These are phyloP conservation scores for Limnothrissa miodon DNA, from an alignment of 2,113 vertebrate species.

Conservation along the genomic window DNA sequence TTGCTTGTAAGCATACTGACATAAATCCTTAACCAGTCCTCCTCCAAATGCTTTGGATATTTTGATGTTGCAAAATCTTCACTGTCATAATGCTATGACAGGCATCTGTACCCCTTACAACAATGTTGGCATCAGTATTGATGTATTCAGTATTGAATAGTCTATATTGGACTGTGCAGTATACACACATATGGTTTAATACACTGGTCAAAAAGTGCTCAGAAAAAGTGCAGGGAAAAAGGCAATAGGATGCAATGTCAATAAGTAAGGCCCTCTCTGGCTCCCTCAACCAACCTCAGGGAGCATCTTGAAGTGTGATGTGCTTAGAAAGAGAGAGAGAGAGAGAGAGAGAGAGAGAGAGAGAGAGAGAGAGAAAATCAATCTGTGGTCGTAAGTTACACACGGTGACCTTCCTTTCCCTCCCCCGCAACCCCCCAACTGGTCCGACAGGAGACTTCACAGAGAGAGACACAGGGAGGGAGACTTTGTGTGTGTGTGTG, in stretches of 20 bases:
- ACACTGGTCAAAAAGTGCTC: background rate
- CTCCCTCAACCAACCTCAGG: background rate
- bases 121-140: background rate
- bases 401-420: background rate
- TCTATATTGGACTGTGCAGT: background rate
- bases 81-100: background rate
- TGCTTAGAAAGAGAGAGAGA: background rate
- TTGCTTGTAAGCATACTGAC: background rate
- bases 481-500: background rate
- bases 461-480: background rate
- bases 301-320: conserved; percentile 2
- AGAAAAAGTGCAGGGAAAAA: too few relatives aligned
- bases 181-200: background rate
- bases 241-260: background rate
- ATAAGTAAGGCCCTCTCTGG: background rate
- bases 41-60: background rate
- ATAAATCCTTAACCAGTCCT: too few relatives aligned
- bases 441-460: background rate
- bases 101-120: background rate
- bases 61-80: background rate
- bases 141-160: background rate
- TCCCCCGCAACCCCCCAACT: background rate
- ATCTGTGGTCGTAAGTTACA: background rate
- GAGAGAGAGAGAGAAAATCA: background rate
- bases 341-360: background rate